These are phyloP conservation scores for Myopa testacea DNA, from an alignment of 2,888 invertebrate genomes.

Conservation along the genomic window DNA sequence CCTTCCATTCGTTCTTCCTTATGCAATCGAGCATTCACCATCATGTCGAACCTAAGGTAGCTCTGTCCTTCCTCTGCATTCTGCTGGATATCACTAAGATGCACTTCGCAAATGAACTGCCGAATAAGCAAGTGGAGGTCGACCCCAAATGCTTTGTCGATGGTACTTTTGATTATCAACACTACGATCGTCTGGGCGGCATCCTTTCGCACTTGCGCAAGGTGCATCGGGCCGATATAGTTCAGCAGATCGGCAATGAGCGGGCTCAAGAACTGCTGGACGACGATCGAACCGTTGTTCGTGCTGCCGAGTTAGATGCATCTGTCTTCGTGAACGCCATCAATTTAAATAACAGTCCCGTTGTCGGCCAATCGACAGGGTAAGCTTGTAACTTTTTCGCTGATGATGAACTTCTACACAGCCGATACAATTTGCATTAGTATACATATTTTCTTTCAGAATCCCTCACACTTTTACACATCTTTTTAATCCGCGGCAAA, in stretches of 20 bases:
- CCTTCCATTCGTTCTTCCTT: conserved; percentile 65
- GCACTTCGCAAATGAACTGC: conserved; percentile 58
- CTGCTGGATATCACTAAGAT: conserved; percentile 60
- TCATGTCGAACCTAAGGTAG: conserved; percentile 65
- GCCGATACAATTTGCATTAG: neutral
- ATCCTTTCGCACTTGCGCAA: conserved; percentile 67
- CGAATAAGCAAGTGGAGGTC: conserved; percentile 55
- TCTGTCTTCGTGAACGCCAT: conserved; percentile 62
- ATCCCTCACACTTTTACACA: conserved; percentile 57
- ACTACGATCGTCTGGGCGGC: conserved; percentile 67
- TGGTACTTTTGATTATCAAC: conserved; percentile 64
- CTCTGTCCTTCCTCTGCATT: conserved; percentile 64
- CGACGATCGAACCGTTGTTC: conserved; percentile 55
- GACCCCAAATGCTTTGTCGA: conserved; percentile 62
- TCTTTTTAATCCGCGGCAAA: conserved; percentile 55
- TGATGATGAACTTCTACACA: no score
- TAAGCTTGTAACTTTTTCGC: conserved; percentile 43
- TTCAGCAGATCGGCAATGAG: conserved; percentile 58
- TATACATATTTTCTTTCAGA: conserved; percentile 36
- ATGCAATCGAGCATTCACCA: conserved; percentile 65
- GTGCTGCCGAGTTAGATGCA: conserved; percentile 59
- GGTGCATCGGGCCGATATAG: conserved; percentile 62
- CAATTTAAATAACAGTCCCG: conserved; percentile 60
- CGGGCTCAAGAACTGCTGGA: conserved; percentile 58
- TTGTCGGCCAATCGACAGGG: conserved; percentile 61